phyloP scores from a whole-genome alignment of 2,888 invertebrate species.

The Hesperia comma region DNA sequence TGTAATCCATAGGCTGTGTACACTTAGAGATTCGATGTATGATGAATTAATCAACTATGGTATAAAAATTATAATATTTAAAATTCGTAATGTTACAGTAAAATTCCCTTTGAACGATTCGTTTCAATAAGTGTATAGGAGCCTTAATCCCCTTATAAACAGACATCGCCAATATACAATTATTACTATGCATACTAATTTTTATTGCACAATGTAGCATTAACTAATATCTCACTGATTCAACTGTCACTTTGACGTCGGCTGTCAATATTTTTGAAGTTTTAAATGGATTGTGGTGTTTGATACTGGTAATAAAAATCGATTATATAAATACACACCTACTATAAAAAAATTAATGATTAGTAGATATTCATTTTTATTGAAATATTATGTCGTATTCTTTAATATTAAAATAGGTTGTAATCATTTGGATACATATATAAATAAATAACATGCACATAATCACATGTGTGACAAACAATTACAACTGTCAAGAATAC shows the following conservation, averaged over 20 bases:
- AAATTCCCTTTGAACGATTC: slow-evolving; percentile 25
- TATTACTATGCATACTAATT: slow-evolving; percentile 27
- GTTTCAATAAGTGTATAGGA: slow-evolving; percentile 47
- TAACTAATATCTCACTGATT: slow-evolving; percentile 17
- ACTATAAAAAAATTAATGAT: no score
- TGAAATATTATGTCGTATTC: no score
- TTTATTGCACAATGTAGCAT: slow-evolving; percentile 28
- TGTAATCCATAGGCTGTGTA: slow-evolving; percentile 49
- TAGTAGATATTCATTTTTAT: no score
- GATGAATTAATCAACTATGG: slow-evolving; percentile 33
- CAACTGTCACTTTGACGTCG: slow-evolving; percentile 9
- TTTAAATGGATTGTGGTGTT: not conserved
- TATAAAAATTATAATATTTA: slow-evolving; percentile 31
- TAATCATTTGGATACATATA: no score
- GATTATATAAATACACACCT: no score
- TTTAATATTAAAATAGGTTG: no score
- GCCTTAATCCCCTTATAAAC: slow-evolving; percentile 38
- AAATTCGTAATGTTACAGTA: slow-evolving; percentile 22
- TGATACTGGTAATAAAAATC: no score
- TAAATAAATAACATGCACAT: not conserved
- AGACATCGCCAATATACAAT: slow-evolving; percentile 13
- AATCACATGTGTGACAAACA: not conserved
- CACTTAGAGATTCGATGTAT: slow-evolving; percentile 45
- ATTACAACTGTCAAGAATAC: not conserved
- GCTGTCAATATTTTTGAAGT: slow-evolving; percentile 2